A percentile compares a stretch with the other conserved stretches of the same genome.
phyloP scores from a whole-genome alignment of 2,113 vertebrate species.

The Nothocercus julius region DNA sequence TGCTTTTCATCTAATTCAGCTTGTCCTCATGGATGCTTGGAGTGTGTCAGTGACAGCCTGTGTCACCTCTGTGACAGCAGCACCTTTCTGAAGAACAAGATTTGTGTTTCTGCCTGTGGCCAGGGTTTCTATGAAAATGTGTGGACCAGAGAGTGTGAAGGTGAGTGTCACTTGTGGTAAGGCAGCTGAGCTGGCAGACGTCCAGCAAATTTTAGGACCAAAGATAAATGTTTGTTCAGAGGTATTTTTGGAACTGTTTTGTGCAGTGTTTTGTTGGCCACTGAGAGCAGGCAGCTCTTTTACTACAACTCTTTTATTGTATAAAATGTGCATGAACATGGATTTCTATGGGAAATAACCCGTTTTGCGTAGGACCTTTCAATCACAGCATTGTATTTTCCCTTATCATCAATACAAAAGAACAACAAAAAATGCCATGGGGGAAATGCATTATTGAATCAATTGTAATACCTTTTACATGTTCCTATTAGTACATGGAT shows the following conservation, averaged over 20 bases:
- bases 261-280: background rate
- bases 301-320: background rate
- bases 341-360: background rate
- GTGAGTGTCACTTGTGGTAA: conserved; percentile 67
- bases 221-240: background rate
- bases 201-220: background rate
- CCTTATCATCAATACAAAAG: background rate
- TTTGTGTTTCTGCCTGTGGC: conserved; percentile 85
- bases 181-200: background rate
- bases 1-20: conserved; percentile 70
- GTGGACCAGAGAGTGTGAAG: conserved; percentile 80
- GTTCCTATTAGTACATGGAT: background rate
- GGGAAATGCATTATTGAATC: background rate
- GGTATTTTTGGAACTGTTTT: background rate
- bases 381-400: background rate
- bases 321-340: rapidly evolving
- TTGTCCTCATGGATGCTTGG: conserved; percentile 85
- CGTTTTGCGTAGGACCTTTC: background rate
- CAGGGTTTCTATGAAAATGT: conserved; percentile 79
- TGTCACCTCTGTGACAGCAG: conserved; percentile 81
- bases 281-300: background rate
- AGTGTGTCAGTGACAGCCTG: conserved; percentile 75
- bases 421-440: background rate
- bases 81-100: conserved; percentile 80
- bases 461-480: background rate